Conservation (phyloP, 2,797 vertebrate species). For the Cossypha niveicapilla region DNA sequence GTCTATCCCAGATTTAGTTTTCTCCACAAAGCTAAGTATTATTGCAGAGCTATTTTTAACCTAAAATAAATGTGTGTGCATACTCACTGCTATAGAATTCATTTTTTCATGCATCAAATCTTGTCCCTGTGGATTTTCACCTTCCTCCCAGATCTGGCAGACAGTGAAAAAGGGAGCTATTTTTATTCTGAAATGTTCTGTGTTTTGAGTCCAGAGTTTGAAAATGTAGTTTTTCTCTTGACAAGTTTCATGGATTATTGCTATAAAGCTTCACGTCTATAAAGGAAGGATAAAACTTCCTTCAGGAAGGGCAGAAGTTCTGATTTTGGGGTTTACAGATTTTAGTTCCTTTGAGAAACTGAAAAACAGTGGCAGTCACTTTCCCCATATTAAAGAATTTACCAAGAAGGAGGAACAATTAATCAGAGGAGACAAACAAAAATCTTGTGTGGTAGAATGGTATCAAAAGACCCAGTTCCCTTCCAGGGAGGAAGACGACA, state of each 20-base stretch:
- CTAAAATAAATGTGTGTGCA: neutral
- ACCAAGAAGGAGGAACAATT: neutral
- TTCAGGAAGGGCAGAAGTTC: neutral
- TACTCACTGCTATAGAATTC: neutral
- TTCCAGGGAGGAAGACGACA: neutral
- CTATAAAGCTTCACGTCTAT: neutral
- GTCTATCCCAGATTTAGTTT: neutral
- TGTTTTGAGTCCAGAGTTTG: slow-evolving; percentile 10
- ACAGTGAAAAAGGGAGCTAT: slow-evolving; percentile 51
- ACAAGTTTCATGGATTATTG: neutral
- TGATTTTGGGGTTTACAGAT: neutral
- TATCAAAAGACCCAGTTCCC: neutral
- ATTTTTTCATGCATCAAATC: neutral
- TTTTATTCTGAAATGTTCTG: slow-evolving; percentile 46
- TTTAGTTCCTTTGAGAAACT: neutral
- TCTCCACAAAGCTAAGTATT: neutral
- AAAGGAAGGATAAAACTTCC: neutral
- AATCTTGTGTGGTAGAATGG: neutral
- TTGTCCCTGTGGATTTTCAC: slow-evolving; percentile 45
- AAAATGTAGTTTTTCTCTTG: slow-evolving; percentile 24
- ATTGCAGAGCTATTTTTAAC: slow-evolving; percentile 33
- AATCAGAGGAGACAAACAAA: neutral
- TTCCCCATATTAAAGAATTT: neutral
- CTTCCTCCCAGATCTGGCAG: slow-evolving; percentile 42
- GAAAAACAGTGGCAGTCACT: neutral